A percentile compares a stretch with the other conserved stretches of the same genome.
Evolutionary conservation across 2,797 vertebrate genomes (phyloP).

Genomic region (Myotis pilosus): DNA sequence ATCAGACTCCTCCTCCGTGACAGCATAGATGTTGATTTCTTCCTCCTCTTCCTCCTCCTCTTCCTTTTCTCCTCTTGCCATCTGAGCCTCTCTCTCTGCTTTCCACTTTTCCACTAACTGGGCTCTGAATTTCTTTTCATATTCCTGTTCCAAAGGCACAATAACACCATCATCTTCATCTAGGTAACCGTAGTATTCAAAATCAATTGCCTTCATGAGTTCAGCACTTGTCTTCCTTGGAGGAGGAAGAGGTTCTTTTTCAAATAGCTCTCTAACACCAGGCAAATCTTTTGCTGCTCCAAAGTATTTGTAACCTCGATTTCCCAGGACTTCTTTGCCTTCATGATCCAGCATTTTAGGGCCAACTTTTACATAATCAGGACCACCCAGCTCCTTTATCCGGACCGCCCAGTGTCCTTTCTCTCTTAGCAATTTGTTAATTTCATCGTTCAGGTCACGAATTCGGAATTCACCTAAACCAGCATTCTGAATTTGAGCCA

Average conservation of each 20-base stretch:
- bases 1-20: conserved; percentile 90
- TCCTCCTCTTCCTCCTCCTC: conserved; percentile 88
- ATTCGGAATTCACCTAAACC: conserved; percentile 98
- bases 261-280: conserved; percentile 96
- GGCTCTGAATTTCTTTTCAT: conserved; percentile 90
- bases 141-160: conserved; percentile 92
- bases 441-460: conserved; percentile 96
- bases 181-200: conserved; percentile 96
- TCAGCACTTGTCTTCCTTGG: conserved; percentile 94
- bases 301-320: conserved; percentile 97
- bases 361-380: conserved; percentile 93
- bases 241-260: conserved; percentile 94
- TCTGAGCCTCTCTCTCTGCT: conserved; percentile 87
- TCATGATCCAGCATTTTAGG: conserved; percentile 97
- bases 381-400: conserved; percentile 96
- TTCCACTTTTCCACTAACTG: conserved; percentile 93
- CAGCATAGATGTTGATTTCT: conserved; percentile 93
- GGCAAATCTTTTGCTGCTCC: conserved; percentile 97
- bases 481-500: conserved; percentile 98
- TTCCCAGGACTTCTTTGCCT: conserved; percentile 97
- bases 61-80: conserved; percentile 86
- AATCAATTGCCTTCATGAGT: conserved; percentile 97
- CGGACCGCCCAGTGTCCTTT: conserved; percentile 97
- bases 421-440: conserved; percentile 96
- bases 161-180: conserved; percentile 96